These are phyloP conservation scores for Sinodicranocentrus sp. DNA, from an alignment of 2,888 invertebrate genomes.

Conservation along the genomic window DNA sequence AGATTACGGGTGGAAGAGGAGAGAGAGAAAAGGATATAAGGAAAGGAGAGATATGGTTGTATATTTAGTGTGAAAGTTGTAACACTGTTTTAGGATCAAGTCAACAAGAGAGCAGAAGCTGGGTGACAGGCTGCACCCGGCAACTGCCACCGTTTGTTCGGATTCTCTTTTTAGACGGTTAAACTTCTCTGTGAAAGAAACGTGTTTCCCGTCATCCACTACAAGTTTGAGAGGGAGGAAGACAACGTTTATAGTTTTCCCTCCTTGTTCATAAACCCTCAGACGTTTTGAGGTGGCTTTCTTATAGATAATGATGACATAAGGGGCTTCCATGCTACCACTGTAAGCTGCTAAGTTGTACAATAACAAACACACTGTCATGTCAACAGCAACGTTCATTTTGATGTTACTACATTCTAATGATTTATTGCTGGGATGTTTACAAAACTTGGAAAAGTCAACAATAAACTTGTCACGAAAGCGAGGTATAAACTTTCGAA, in stretches of 20 bases:
- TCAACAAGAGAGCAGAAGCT: too few species aligned
- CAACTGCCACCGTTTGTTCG: too few species aligned
- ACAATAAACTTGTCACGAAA: neutral
- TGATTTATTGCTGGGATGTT: conserved; percentile 37
- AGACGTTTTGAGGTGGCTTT: too few species aligned
- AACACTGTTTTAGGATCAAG: too few species aligned
- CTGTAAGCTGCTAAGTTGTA: conserved; percentile 46
- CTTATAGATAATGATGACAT: conserved; percentile 5
- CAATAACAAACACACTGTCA: conserved; percentile 64
- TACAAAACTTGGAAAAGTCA: neutral
- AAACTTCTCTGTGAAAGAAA: conserved; percentile 1
- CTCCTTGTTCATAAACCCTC: neutral
- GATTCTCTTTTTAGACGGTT: too few species aligned
- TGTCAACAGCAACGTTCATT: conserved; percentile 49
- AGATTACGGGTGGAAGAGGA: too few species aligned
- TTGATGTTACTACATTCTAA: conserved; percentile 34
- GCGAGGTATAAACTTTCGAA: neutral
- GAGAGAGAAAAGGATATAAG: too few species aligned
- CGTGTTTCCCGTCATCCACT: neutral
- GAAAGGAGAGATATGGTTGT: too few species aligned
- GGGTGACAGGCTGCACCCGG: too few species aligned
- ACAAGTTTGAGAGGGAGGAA: neutral
- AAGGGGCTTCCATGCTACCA: neutral
- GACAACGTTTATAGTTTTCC: neutral
- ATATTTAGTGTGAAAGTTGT: neutral